Base-by-base conservation (phyloP, 2,888 invertebrate species). In the Drosophila neotestacea region DNA sequence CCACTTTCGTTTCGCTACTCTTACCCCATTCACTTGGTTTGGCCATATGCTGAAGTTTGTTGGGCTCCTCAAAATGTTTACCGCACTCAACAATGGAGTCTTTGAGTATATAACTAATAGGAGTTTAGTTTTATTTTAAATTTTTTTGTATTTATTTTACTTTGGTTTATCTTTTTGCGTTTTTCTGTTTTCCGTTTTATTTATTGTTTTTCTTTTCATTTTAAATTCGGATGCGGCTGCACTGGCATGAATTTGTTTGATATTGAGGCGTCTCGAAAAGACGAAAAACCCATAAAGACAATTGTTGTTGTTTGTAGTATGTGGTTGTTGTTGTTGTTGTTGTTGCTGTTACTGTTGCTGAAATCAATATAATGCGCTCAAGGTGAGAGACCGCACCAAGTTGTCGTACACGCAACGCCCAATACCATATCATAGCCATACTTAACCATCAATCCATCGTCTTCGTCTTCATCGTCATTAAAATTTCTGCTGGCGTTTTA, bases 321-420 rank as follows among this genome's bases (percentile, higher is more conserved):
- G 22, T 22, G 22, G 28, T 28, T 63, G 52, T 28, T 68, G 22
- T 54, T 63, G 52, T 28, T 68, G 22, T 54, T 62, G 67, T 51
- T 72, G 46, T 41, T 58, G 34, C 55, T 41, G 67, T 51, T 48
- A 46, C 16, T 36, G 58, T 56, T 77, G 68, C 69, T 70, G 82
- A 73, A 88, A 83, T 80, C 81, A 75, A 83, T 83, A 73, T 80
- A 70, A 85, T 68, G 51, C 70, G 59, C 84, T 88, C 84, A 84
- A 84, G 84, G 84, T 84, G 75, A 84, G 89, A 84, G 89, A 88
- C 89, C 84, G 78, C 87, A 67, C 52, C 74, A 69, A 77, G 67
- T 77, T 66, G 61, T 50, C 55, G 50, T 46, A 80, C 77, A 80
- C 80, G 80, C 83, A 80, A 83, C 77, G 83, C 83, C 80, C 79